phyloP scores from a whole-genome alignment of 1,140 invertebrate species.

The Hyposmocoma kahamanoa region DNA sequence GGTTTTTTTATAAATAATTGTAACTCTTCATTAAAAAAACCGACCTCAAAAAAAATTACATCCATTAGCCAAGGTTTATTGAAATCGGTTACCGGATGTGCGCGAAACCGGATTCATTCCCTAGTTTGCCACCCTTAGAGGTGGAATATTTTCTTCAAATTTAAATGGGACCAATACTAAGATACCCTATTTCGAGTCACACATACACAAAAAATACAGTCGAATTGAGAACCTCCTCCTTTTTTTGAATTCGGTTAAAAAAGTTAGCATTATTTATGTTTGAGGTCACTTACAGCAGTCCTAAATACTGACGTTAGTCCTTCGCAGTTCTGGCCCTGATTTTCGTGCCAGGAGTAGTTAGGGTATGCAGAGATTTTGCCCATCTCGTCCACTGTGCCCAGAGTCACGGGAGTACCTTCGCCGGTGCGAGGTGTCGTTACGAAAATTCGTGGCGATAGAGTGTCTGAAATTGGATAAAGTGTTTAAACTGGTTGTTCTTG shows the following conservation, averaged over 20 bases:
- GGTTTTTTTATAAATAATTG: no score
- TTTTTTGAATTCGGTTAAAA: neutral
- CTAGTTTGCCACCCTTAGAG: neutral
- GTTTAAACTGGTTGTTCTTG: no score
- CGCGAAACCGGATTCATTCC: no score
- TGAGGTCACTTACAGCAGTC: neutral
- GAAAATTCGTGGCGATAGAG: no score
- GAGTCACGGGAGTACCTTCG: neutral
- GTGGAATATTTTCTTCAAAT: neutral
- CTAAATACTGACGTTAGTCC: neutral
- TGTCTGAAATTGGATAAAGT: no score
- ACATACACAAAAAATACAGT: no score
- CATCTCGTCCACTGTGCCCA: neutral
- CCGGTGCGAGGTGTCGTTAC: neutral
- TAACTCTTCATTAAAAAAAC: no score
- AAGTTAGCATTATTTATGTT: neutral
- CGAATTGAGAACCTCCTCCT: no score
- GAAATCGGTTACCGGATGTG: no score
- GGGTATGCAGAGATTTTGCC: neutral
- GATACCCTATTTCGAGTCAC: neutral
- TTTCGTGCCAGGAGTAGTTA: neutral
- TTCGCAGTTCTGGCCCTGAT: neutral
- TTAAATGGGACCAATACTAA: neutral
- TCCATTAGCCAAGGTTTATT: no score
- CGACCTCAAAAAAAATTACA: no score